Evolutionary conservation across 2,113 vertebrate genomes (phyloP).

Genomic region (Sander vitreus): DNA sequence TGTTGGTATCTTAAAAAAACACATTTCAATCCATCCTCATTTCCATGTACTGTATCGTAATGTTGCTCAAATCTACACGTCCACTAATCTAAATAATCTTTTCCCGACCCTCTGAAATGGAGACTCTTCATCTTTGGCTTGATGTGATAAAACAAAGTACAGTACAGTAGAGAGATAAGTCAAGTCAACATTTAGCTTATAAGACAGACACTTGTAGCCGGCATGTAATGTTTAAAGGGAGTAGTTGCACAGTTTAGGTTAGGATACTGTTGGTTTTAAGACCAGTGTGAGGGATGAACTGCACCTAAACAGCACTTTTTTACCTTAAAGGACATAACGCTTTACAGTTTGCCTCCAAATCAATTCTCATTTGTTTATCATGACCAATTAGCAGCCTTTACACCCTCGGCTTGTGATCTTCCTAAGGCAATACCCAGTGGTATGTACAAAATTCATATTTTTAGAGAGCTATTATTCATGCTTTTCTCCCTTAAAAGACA

Average conservation of each 20-base stretch:
- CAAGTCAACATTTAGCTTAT: background rate
- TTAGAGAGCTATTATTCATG: background rate
- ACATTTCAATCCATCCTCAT: background rate
- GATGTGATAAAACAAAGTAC: background rate
- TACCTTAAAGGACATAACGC: background rate
- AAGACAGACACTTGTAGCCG: background rate
- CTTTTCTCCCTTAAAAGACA: background rate
- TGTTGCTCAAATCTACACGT: background rate
- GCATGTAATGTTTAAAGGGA: conserved; percentile 14
- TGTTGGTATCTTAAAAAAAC: background rate
- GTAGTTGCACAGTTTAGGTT: too few relatives aligned
- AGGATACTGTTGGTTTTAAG: background rate
- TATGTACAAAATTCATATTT: too few relatives aligned
- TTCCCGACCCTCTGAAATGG: background rate
- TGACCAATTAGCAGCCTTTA: background rate
- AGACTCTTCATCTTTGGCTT: conserved; percentile 23
- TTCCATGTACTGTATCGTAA: background rate
- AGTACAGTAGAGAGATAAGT: background rate
- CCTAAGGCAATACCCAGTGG: too few relatives aligned
- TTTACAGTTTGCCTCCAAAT: background rate
- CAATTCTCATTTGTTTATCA: background rate
- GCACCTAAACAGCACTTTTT: too few relatives aligned
- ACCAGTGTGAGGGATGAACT: background rate
- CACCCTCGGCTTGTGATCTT: too few relatives aligned
- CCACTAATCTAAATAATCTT: background rate